Evolutionary conservation across 2,113 vertebrate genomes (phyloP).

Genomic region (Anseranas semipalmata): DNA sequence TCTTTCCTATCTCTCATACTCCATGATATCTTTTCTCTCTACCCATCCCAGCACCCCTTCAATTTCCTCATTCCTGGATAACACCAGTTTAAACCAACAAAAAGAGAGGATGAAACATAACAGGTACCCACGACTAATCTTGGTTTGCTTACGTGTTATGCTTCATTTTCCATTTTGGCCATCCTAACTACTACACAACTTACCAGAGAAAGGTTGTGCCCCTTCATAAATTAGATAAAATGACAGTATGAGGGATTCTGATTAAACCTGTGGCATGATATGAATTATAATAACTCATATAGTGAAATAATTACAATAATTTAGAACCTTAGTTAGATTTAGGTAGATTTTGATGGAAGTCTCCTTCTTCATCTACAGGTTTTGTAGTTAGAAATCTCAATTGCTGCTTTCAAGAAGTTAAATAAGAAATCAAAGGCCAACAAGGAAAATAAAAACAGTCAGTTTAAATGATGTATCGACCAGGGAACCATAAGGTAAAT

Average conservation of each 20-base stretch:
- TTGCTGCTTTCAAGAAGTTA: slow-evolving; percentile 32
- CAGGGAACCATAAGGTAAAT: slow-evolving; percentile 40
- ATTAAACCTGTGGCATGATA: background rate
- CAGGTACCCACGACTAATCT: background rate
- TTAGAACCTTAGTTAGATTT: background rate
- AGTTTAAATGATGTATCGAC: slow-evolving; percentile 49
- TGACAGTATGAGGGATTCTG: background rate
- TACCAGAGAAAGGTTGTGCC: background rate
- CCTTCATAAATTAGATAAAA: background rate
- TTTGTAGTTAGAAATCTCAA: background rate
- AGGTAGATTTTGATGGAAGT: background rate
- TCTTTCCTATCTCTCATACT: background rate
- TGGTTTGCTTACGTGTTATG: background rate
- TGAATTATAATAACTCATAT: background rate
- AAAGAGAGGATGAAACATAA: background rate
- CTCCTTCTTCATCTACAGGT: background rate
- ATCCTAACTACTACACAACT: background rate
- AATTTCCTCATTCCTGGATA: background rate
- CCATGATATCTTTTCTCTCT: background rate
- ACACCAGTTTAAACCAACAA: background rate
- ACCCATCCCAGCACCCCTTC: background rate
- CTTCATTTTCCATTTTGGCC: background rate
- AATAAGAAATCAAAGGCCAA: slow-evolving; percentile 54
- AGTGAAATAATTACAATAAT: background rate
- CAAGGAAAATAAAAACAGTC: slow-evolving; percentile 47